These are phyloP conservation scores for Salvator merianae DNA, from an alignment of 2,113 vertebrate genomes.

Conservation along the genomic window DNA sequence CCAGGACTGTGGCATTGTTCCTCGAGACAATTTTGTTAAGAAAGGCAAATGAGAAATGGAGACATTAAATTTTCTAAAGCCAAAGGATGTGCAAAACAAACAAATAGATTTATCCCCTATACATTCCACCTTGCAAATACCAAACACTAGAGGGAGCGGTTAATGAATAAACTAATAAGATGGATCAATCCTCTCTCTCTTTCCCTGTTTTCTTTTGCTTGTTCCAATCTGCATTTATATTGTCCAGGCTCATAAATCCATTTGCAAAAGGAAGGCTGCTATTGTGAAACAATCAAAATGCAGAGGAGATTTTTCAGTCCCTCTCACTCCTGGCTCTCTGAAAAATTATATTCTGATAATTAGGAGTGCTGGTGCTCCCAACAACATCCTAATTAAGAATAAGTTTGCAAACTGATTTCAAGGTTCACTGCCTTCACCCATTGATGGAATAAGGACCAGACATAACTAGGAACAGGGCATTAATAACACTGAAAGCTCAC, in stretches of 20 bases:
- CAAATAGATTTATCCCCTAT: neutral
- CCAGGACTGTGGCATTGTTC: conserved; percentile 33
- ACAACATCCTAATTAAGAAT: conserved; percentile 52
- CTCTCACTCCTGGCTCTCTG: neutral
- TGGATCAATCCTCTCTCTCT: conserved; percentile 19
- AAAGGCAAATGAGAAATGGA: conserved; percentile 33
- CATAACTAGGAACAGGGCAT: conserved; percentile 44
- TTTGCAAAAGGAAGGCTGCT: neutral
- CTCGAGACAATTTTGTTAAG: conserved; percentile 52
- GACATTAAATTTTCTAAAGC: conserved; percentile 51
- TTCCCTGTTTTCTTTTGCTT: conserved; percentile 32
- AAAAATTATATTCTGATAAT: conserved; percentile 10
- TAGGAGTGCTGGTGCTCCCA: conserved; percentile 24
- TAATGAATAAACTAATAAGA: conserved; percentile 54
- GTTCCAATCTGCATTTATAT: conserved; percentile 35
- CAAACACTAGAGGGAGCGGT: conserved; percentile 37
- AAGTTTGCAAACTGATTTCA: conserved; percentile 51
- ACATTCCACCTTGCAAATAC: conserved; percentile 54
- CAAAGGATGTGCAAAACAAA: neutral
- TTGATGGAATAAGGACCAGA: conserved; percentile 30
- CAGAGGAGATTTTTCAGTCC: neutral
- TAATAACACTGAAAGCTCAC: neutral
- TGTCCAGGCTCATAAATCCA: neutral
- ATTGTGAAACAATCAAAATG: neutral
- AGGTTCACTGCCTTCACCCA: conserved; percentile 43